Conservation (phyloP, 1,140 invertebrate genomes). For the Anoplophora glabripennis region DNA sequence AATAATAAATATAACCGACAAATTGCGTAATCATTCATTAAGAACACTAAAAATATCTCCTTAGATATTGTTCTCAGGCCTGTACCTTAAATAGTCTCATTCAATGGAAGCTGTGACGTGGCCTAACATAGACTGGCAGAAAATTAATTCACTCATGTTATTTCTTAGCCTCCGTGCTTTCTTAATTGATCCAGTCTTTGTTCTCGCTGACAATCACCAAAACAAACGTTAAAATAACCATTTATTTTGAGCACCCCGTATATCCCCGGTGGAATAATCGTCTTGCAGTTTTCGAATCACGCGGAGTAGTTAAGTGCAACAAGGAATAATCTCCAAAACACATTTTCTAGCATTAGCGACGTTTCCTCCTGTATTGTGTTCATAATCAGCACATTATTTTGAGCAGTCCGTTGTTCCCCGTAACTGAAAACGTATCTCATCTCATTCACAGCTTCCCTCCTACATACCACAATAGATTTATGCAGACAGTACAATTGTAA, state of each 20-base stretch:
- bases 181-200: too few relatives aligned
- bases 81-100: too few relatives aligned
- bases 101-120: too few relatives aligned
- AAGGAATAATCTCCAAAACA: not conserved
- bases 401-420: not conserved
- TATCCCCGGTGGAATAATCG: not conserved
- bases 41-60: conserved; percentile 14
- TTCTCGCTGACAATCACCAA: too few relatives aligned
- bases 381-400: not conserved
- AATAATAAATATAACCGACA: conserved; percentile 43
- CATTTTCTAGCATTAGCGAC: not conserved
- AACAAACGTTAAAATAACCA: too few relatives aligned
- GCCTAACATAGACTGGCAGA: too few relatives aligned
- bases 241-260: not conserved
- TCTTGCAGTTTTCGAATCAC: not conserved
- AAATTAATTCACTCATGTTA: too few relatives aligned
- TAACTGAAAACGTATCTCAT: conserved; percentile 11
- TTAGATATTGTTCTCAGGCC: not conserved
- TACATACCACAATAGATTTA: conserved; percentile 18
- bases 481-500: conserved; percentile 17
- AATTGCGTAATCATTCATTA: conserved; percentile 41
- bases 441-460: conserved; percentile 18
- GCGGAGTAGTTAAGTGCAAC: not conserved
- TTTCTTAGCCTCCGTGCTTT: too few relatives aligned
- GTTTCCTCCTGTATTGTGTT: not conserved